Evolutionary conservation across 2,888 invertebrate genomes (phyloP), one percentile per base, ranked within the genome.

Genomic region (Xanthorhoe designata): DNA sequence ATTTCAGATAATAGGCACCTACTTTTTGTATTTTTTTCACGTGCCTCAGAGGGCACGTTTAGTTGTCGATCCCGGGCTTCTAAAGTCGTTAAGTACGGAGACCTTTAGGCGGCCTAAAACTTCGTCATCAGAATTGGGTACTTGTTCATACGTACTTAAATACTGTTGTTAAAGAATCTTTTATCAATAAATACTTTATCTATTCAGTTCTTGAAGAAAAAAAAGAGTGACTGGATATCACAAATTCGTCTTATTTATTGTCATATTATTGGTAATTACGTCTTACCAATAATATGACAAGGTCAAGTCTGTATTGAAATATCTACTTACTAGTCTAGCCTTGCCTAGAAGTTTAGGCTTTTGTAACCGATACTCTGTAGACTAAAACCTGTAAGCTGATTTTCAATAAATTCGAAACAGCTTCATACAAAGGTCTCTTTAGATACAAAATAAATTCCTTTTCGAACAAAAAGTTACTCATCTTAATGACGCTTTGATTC

Each of bases 401-500:
- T 51, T 51, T 51, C 51, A 51, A 50, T 18, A 49, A 49, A 19
- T 50, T 50, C 3, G n/a, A 13, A 51, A 7, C 32, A 32, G 24
- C 13, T 42, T 6, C 47, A 17, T 47, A 49, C 45, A 57, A 60
- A 65, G 51, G 42, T 52, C 32, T 49, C 38, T 57, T 53, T 32
- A 55, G 51, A 59, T 38, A 61, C 53, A 38, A 52, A 68, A 55
- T 61, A 52, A 61, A 58, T 64, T 61, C 52, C 53, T 53, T 67
- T 47, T 38, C 35, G 38, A 68, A 68, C 64, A 64, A 69, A 70
- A 70, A 69, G 68, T 66, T 64, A 63, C 62, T 69, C 61, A 61
- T 68, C 66, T 64, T 69, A 73, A 73, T 71, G 73, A 73, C 61
- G 71, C 68, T 71, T 71, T 73, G 73, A 73, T 73, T 71, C 68